A percentile compares a stretch with the other conserved stretches of the same genome.
phyloP scores from a whole-genome alignment of 2,888 invertebrate genomes.

The Aquatica leii region DNA sequence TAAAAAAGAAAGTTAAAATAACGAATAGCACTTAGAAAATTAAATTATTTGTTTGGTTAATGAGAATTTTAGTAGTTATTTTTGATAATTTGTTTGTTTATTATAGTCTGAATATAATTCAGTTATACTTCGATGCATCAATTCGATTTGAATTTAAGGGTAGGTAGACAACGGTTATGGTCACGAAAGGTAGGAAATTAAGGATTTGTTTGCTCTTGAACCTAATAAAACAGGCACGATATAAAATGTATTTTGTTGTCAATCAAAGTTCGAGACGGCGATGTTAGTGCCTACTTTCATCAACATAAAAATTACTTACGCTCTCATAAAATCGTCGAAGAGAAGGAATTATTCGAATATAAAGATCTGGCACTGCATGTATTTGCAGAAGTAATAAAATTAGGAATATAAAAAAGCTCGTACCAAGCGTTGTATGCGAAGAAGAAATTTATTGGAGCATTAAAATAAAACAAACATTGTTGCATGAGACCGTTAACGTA shows the following conservation, averaged over 20 bases:
- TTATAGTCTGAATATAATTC: too few species aligned
- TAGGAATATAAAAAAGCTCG: constrained; percentile 23
- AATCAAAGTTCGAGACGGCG: constrained; percentile 15
- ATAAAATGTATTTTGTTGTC: constrained; percentile 19
- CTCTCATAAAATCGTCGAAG: constrained; percentile 19
- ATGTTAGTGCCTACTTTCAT: constrained; percentile 19
- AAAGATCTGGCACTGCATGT: constrained; percentile 27
- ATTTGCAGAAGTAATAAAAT: constrained; percentile 32
- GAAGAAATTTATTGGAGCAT: constrained; percentile 38
- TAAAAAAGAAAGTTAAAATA: too few species aligned
- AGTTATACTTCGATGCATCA: too few species aligned
- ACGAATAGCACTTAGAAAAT: too few species aligned
- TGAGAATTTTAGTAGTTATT: too few species aligned
- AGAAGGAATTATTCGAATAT: constrained; percentile 19
- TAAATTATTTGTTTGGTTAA: too few species aligned
- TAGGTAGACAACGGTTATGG: too few species aligned
- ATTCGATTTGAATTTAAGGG: too few species aligned
- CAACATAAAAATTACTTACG: constrained; percentile 25
- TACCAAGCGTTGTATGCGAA: constrained; percentile 31
- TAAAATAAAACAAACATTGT: constrained; percentile 40
- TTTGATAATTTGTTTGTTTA: too few species aligned
- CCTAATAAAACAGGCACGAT: constrained; percentile 15
- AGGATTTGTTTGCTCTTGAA: constrained; percentile 6
- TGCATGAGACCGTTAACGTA: constrained; percentile 38
- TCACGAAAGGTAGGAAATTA: constrained; percentile 8